Evolutionary conservation across 2,888 invertebrate species (phyloP), one percentile per base, ranked within the genome.

Genomic region (Operophtera brumata): DNA sequence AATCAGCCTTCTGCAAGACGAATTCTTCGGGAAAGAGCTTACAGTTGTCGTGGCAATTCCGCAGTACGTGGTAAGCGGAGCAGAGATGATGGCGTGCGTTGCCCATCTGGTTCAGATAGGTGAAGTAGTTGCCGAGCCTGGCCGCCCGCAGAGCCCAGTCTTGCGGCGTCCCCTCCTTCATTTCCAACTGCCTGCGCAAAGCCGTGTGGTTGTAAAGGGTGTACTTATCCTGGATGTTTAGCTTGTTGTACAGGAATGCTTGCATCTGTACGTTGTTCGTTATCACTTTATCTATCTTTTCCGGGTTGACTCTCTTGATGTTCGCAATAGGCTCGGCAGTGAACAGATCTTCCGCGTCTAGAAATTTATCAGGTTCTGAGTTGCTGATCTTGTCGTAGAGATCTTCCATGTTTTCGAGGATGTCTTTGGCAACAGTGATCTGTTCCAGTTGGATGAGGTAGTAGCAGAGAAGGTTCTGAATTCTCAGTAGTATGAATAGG

Each of bases 51-150:
- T 92, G 92, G 63, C 92, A 89, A 6, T 91, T 90, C 49, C 90
- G 81, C 36, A 93, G 71, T 7, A 93, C 88, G 58, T 89, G 82
- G 66, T 91, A 90, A 0, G 93, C 92, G 35, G 93, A 92, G 64
- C 92, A 92, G 54, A 95, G 82, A 74, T 94, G 94, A 75, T 94
- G 93, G 35, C 94, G 82, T 2, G 93, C 92, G 61, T 90, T 86
- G 11, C 75, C 79, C 11, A 81, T 75, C 55, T 84, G 77, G 54
- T 83, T 84, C 1, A 89, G 69, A 54, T 83, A 85, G 0, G 84
- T 86, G 62, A 92, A 91, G 62, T 91, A 87, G 63, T 89, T 86
- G 11, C 91, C 92, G 1, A 93, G 80, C 32, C 91, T 80, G 0
- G 91, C 91, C 12, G 92, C 84, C 53, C 91, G 82, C 47, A 90